Percentiles rank a stretch among this genome's conserved stretches.
phyloP scores from a whole-genome alignment of 2,888 invertebrate species.

The Apeira syringaria region DNA sequence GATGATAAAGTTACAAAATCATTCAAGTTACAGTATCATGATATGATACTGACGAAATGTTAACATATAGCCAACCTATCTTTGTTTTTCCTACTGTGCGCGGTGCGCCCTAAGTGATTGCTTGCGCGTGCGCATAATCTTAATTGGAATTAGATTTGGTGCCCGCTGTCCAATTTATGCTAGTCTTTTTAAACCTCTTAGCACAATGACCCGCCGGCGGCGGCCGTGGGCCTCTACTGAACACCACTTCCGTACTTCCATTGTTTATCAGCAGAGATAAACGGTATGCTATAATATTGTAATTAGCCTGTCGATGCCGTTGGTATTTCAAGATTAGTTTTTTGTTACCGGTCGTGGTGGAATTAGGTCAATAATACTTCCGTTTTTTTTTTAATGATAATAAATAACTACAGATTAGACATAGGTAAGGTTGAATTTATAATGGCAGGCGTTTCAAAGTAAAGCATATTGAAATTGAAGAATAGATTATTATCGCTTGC shows the following conservation, averaged over 20 bases:
- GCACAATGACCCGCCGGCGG: conserved; percentile 17
- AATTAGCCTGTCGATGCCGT: conserved; percentile 1
- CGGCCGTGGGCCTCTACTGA: conserved; percentile 13
- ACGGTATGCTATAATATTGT: conserved; percentile 1
- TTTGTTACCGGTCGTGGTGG: conserved; percentile 3
- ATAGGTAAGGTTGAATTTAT: background rate
- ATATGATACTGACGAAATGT: too few relatives aligned
- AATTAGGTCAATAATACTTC: conserved; percentile 18
- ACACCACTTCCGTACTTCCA: conserved; percentile 19
- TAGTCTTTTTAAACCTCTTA: conserved; percentile 12
- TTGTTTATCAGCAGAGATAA: conserved; percentile 20
- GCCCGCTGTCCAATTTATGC: background rate
- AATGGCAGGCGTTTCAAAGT: conserved; percentile 6
- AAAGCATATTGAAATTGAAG: conserved; percentile 4
- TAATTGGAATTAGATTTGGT: background rate
- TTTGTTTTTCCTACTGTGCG: too few relatives aligned
- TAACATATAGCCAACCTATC: too few relatives aligned
- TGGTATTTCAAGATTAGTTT: conserved; percentile 8
- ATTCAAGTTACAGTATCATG: too few relatives aligned
- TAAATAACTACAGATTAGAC: conserved; percentile 4
- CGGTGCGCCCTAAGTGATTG: conserved; percentile 29
- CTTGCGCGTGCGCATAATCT: conserved; percentile 18
- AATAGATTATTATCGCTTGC: conserved; percentile 3
- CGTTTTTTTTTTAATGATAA: conserved; percentile 4
- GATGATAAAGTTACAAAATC: too few relatives aligned